Base-by-base conservation (phyloP, 2,113 vertebrate genomes). In the Eonycteris spelaea region DNA sequence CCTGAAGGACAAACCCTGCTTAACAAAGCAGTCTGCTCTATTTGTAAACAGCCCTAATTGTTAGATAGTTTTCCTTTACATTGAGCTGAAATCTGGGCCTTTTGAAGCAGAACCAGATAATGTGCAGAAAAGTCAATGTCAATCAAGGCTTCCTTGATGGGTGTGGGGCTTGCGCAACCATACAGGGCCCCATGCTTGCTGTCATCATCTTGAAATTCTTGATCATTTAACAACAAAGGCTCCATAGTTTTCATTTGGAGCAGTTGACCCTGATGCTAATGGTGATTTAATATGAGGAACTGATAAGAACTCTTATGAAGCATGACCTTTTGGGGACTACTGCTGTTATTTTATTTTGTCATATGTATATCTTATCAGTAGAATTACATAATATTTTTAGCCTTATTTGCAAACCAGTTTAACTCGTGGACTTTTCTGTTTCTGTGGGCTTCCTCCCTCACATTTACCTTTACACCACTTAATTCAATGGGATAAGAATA, bases 111-210 rank as follows among this genome's bases (percentile, higher is more conserved):
- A 84, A 38, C 24, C 28, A 33, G 35, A 19, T 8, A 77, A 43
- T 18, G 19, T 1, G 1, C 6, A 16, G 21, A 59, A 30, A 89
- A 57, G 35, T 4, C 10, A 15, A 14, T 22, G 43, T 7, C 48
- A 38, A 33, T 26, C n/a, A 2, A 30, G 21, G 5, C 10, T 7
- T 5, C 18, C 16, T 82, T 24, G 1, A 0, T 5, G 30, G 8
- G 0, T 63, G 0, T 40, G 57, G 6, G 22, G 0, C 3, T 35
- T 10, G 7, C 8, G 12, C 7, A 13, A 14, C 43, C 22, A 59
- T 0, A 12, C 2, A 12, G 5, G 38, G 1, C 4, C 61, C 28
- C 33, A 9, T 5, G 33, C 13, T 40, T 51, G 65, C 1, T 38
- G 6, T 40, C 5, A 26, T 33, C 4, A 5, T 87, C 73, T 61